Percentiles rank a stretch among this genome's conserved stretches.
These are phyloP conservation scores for Drosophila hydei DNA, from an alignment of 1,140 invertebrate genomes.

Conservation along the genomic window DNA sequence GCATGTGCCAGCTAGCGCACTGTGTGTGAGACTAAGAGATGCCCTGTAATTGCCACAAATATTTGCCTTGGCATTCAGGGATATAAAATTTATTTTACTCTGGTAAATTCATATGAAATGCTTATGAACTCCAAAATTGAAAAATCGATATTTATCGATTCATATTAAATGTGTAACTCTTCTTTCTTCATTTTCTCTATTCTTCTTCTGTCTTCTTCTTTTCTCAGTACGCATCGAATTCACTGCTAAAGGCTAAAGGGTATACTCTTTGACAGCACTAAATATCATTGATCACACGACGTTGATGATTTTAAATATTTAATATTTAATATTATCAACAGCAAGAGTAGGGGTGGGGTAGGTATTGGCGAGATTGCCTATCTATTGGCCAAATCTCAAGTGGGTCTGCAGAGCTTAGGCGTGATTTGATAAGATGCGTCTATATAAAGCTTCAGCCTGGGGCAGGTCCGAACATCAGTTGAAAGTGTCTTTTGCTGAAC, in stretches of 20 bases:
- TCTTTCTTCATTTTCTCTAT: too few relatives aligned
- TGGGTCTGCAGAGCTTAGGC: slow-evolving; percentile 46
- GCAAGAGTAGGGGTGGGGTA: not conserved
- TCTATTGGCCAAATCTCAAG: slow-evolving; percentile 58
- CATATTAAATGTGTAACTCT: too few relatives aligned
- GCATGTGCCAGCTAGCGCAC: too few relatives aligned
- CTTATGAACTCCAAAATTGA: too few relatives aligned
- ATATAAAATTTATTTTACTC: too few relatives aligned
- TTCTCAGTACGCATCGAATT: too few relatives aligned
- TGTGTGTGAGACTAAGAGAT: too few relatives aligned
- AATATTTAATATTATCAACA: slow-evolving; percentile 18
- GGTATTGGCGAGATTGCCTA: slow-evolving; percentile 31
- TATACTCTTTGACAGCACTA: not conserved
- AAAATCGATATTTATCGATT: too few relatives aligned
- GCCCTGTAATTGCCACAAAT: not conserved
- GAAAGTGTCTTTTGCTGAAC: slow-evolving; percentile 38
- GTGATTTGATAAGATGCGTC: slow-evolving; percentile 43
- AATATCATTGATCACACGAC: slow-evolving; percentile 11
- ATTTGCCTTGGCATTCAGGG: too few relatives aligned
- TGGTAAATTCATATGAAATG: too few relatives aligned
- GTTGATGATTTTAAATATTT: not conserved
- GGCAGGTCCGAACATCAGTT: slow-evolving; percentile 39
- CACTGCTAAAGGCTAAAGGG: too few relatives aligned
- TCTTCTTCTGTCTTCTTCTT: too few relatives aligned
- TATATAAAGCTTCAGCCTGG: slow-evolving; percentile 49